Base-by-base conservation (phyloP, 2,113 vertebrate species). In the Nesospiza acunhae region DNA sequence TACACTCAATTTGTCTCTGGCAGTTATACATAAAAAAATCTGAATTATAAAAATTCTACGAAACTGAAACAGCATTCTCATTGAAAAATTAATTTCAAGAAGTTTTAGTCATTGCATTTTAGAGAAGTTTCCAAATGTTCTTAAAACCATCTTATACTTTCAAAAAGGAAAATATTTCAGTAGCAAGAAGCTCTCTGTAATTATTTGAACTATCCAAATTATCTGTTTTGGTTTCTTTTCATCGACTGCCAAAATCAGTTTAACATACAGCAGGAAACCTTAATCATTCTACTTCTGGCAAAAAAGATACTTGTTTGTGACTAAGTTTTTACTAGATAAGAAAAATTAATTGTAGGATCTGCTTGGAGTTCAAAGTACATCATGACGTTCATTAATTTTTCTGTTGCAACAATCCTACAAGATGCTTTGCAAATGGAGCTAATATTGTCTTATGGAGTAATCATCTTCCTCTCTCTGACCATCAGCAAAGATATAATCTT, bases 291-390 rank as follows among this genome's bases (percentile, higher is more conserved):
- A 84, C 68, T 80, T 83, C 60, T 84, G 52, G 72, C 47, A 90
- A 93, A 93, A 88, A 88, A 74, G 19, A 89, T 7, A 4, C 66
- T 92, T 69, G 67, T 83, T 93, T 91, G 50, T 93, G 87, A 80
- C 82, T 80, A 68, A n/a, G n/a, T n/a, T 95, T 94, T 90, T 81
- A 80, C 47, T 60, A 59, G 22, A 49, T 64, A 92, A 75, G 37
- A 91, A 39, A 95, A 96, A 92, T 86, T 75, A 93, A 94, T 73
- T 72, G 60, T 84, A 84, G 73, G 46, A 78, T 78, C 63, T 84
- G 20, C 39, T 81, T 26, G n/a, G 66, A 94, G 23, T 69, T 88
- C 50, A 59, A 84, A 81, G 28, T 81, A 46, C 26, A 46, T 60
- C 15, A 39, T 16, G 11, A 77, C 0, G 0, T 52, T 63, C 74